Conservation (phyloP, 1,140 invertebrate species). For the Sinella curviseta region DNA sequence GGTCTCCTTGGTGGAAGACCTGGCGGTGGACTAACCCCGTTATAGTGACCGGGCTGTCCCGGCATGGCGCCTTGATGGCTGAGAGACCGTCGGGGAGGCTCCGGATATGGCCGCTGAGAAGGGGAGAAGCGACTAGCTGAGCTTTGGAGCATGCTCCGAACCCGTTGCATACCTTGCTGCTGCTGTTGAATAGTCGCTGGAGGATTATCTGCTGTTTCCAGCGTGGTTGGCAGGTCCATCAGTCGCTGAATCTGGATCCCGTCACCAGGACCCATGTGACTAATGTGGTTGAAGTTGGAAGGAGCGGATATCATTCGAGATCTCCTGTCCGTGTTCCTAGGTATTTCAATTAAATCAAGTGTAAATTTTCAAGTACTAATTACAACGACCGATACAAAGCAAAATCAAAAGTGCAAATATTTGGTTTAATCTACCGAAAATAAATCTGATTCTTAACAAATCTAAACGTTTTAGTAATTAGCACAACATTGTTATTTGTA, state of each 20-base stretch:
- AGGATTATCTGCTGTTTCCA: conserved; percentile 70
- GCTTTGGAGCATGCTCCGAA: conserved; percentile 55
- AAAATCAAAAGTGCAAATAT: not conserved
- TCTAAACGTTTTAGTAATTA: not conserved
- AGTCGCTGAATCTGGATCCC: conserved; percentile 90
- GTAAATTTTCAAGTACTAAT: not conserved
- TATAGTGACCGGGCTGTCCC: conserved; percentile 37
- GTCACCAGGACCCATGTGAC: conserved; percentile 96
- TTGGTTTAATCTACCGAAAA: not conserved
- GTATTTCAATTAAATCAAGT: no score
- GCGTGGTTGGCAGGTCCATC: conserved; percentile 83
- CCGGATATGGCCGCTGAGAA: conserved; percentile 47
- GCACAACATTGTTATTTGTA: no score
- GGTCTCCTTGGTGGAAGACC: conserved; percentile 50
- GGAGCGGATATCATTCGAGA: conserved; percentile 93
- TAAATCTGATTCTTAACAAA: not conserved
- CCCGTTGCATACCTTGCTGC: conserved; percentile 51
- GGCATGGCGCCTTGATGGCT: conserved; percentile 51
- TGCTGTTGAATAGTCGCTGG: conserved; percentile 49
- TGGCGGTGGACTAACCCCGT: conserved; percentile 47
- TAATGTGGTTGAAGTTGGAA: conserved; percentile 97
- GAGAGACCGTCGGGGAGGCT: conserved; percentile 51
- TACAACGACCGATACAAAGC: not conserved
- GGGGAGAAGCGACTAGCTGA: conserved; percentile 48
- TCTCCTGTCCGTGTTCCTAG: conserved; percentile 73